These are phyloP conservation scores for Esperia sulphurella DNA, from an alignment of 2,888 invertebrate species.

Conservation along the genomic window DNA sequence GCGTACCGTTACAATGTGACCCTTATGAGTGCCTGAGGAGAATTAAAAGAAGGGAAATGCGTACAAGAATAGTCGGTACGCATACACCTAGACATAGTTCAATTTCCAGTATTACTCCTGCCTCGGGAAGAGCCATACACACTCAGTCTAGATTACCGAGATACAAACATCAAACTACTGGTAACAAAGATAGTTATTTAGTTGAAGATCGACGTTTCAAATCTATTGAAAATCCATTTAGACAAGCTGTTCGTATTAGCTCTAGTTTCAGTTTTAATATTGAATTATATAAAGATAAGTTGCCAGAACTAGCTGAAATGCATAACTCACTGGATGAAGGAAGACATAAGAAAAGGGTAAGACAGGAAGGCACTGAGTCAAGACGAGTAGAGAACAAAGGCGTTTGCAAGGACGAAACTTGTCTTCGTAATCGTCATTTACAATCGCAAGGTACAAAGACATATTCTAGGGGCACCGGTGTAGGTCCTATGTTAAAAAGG, in stretches of 20 bases:
- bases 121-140: not conserved
- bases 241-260: slow-evolving; percentile 14
- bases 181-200: not conserved
- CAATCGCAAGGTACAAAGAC: slow-evolving; percentile 13
- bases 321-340: not conserved
- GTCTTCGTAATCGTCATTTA: slow-evolving; percentile 1
- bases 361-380: not conserved
- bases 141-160: not conserved
- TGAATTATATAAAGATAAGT: slow-evolving; percentile 18
- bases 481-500: slow-evolving; percentile 10
- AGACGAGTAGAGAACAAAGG: not conserved
- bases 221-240: not conserved
- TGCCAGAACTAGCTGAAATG: no score
- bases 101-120: slow-evolving; percentile 4
- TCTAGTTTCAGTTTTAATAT: slow-evolving; percentile 24
- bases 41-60: slow-evolving; percentile 12
- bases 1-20: slow-evolving; percentile 36
- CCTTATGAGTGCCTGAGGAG: slow-evolving; percentile 23
- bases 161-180: not conserved
- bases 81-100: not conserved
- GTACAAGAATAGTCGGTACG: not conserved
- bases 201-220: not conserved
- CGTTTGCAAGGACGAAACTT: not conserved
- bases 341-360: not conserved
- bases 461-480: not conserved